Base-by-base conservation (phyloP, 2,888 invertebrate species). In the Drosophila longiperda region DNA sequence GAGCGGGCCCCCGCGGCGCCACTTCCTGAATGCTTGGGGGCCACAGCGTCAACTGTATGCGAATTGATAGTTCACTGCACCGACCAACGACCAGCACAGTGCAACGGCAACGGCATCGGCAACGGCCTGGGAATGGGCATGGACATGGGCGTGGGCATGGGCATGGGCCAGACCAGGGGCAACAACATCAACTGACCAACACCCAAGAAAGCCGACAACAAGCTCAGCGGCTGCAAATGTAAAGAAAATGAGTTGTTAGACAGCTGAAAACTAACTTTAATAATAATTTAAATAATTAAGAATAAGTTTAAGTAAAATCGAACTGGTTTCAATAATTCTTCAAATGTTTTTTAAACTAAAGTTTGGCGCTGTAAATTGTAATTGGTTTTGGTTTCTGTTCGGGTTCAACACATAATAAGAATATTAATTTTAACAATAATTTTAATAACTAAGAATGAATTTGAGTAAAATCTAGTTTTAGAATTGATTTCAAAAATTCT, bases 1-100 rank as follows among this genome's bases (percentile, higher is more conserved):
- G 84, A 91, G 90, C 89, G 90, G 92, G 92, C 93, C 93, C 92
- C 92, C 92, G 93, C 93, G 93, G 92, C 92, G 92, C 92, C 92
- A 88, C 90, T 90, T 88, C 89, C 91, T 91, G 92, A 89, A 90
- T 90, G 86, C 92, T 91, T 91, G 92, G 93, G 93, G 93, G 92
- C 93, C 92, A 92, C 92, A 92, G 90, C 91, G 92, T 91, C 89
- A 89, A 83, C 88, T 84, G 85, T 75, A 75, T 78, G 74, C 85
- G 87, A 78, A 81, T 75, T 72, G 90, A 90, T 89, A 81, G 81
- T 90, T 90, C 81, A 86, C 87, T 81, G 84, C 69, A 69, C 78
- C 36, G 38, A 45, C 36, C 42, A 45, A 63, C 32, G 54, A 34
- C 55, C 81, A 42, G n/a, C 26, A 38, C 15, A 38, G 26, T 26